Base-by-base conservation (phyloP, 1,140 invertebrate species). In the Drosophila nebulosa region DNA sequence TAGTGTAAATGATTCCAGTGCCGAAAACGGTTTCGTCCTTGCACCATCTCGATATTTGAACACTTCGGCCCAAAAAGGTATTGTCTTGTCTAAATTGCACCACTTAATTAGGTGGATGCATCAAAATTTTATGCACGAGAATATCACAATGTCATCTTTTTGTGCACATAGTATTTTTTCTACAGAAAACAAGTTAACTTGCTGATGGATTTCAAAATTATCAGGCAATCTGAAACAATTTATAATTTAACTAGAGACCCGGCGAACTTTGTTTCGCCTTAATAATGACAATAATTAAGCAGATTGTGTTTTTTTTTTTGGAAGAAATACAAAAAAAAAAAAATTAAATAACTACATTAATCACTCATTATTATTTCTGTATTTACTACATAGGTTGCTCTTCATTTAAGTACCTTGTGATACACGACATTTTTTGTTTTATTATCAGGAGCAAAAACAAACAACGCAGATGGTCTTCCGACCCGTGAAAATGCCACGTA, bases 21-120 rank as follows among this genome's bases (percentile, higher is more conserved):
- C 51, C 12, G 22, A 53, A 53, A 53, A 14, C 9, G 22, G 10
- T 26, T 27, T 52, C 2, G n/a, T 24, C 21, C 21, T 3, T 52
- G 50, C 50, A 24, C n/a, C 21, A 52, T 52, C 50, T 16, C n/a
- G n/a, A 16, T 26, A n/a, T 4, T 22, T 18, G 18, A 3, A 60
- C 3, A 51, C 24, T 35, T 51, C 59, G 42, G 59, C 16, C 42
- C 59, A 61, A 51, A 60, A 51, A 5, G 24, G 26, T 60, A 10
- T 61, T 18, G 36, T 50, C 18, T 36, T 14, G 7, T 16, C 22
- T 46, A 42, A 4, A 46, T 30, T 60, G 21, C 22, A 50, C 57
- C 57, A 60, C 12, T 60, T 60, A 14, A 60, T 60, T 7, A 46
- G 22, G 22, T 60, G 22, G 39, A 27, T 60, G 36, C n/a, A 60